Percentiles rank a stretch among this genome's conserved stretches.
These are phyloP conservation scores for Lineus longissimus DNA, from an alignment of 1,140 invertebrate genomes.

Conservation along the genomic window DNA sequence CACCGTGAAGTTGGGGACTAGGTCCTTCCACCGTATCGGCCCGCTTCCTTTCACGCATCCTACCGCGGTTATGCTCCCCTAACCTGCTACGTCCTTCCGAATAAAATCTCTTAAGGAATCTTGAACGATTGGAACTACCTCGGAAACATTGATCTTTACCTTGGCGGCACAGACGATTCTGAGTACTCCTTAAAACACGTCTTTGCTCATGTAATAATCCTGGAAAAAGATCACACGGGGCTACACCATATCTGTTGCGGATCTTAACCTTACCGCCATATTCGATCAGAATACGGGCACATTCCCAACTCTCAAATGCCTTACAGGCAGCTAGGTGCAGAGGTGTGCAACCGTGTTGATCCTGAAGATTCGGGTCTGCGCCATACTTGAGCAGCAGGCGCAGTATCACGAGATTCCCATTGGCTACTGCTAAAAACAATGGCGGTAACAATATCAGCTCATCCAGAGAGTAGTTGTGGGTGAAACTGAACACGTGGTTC, in stretches of 20 bases:
- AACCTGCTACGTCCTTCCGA: neutral
- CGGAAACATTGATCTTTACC: neutral
- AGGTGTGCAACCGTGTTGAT: slow-evolving; percentile 58
- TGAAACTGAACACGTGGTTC: slow-evolving; percentile 21
- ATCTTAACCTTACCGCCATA: slow-evolving; percentile 56
- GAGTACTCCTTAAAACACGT: slow-evolving; percentile 14
- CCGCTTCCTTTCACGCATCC: neutral
- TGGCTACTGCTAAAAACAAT: slow-evolving; percentile 58
- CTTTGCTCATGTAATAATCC: slow-evolving; percentile 54
- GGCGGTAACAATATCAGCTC: slow-evolving; percentile 59
- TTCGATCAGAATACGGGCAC: slow-evolving; percentile 57
- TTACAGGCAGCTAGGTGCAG: slow-evolving; percentile 59
- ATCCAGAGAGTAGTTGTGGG: slow-evolving; percentile 53
- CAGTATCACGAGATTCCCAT: slow-evolving; percentile 56
- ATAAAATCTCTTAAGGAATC: neutral
- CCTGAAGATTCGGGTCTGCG: slow-evolving; percentile 55
- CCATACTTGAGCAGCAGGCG: slow-evolving; percentile 60
- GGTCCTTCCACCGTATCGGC: neutral
- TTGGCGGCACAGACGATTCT: no score
- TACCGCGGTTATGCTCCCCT: neutral
- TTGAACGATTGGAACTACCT: neutral
- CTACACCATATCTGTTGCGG: slow-evolving; percentile 52
- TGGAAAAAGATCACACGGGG: slow-evolving; percentile 44
- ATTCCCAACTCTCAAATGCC: slow-evolving; percentile 56
- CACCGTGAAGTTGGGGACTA: neutral